These are phyloP conservation scores for Trissolcus japonicus DNA, from an alignment of 2,888 invertebrate species.

Conservation along the genomic window DNA sequence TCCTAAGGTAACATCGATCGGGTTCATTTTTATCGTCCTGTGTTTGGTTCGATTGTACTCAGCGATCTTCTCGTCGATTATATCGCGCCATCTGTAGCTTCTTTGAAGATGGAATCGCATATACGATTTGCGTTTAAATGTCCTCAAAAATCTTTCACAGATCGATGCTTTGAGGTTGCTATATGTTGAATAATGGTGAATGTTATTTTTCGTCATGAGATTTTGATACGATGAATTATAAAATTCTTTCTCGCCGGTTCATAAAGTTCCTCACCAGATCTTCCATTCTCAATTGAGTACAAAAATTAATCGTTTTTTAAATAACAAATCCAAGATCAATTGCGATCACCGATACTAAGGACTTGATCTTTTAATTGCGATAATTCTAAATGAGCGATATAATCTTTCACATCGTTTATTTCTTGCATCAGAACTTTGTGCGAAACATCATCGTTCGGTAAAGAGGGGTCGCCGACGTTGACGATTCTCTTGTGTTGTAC, in stretches of 20 bases:
- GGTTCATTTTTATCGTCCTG: conserved; percentile 35
- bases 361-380: too few relatives aligned
- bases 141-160: conserved; percentile 16
- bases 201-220: conserved; percentile 14
- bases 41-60: conserved; percentile 30
- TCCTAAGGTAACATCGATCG: conserved; percentile 22
- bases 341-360: too few relatives aligned
- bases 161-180: conserved; percentile 24
- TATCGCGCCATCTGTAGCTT: conserved; percentile 3
- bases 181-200: conserved; percentile 17
- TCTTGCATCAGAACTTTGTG: too few relatives aligned
- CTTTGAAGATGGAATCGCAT: conserved; percentile 6
- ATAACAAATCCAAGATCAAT: too few relatives aligned
- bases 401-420: too few relatives aligned
- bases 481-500: too few relatives aligned
- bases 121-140: conserved; percentile 1
- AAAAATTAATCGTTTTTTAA: too few relatives aligned
- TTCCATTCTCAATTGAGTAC: too few relatives aligned
- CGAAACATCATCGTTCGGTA: too few relatives aligned
- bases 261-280: too few relatives aligned
- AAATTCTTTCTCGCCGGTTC: background rate
- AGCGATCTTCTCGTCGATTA: conserved; percentile 1
- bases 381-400: too few relatives aligned
- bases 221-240: conserved; percentile 5
- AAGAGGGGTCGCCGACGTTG: too few relatives aligned